Conservation (phyloP, 2,113 vertebrate genomes). For the Pycnonotus jocosus region DNA sequence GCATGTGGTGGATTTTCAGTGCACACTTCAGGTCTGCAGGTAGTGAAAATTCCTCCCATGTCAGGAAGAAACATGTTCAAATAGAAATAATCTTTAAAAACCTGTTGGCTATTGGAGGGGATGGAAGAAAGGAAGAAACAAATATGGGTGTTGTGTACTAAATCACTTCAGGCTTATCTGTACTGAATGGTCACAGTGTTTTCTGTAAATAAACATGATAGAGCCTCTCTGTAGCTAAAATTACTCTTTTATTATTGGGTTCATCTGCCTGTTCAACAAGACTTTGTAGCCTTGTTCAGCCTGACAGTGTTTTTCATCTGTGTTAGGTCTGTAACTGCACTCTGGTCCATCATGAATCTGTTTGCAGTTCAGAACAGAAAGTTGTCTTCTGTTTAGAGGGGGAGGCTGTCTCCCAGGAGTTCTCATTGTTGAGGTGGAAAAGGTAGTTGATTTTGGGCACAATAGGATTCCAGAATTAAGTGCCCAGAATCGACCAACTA, state of each 20-base stretch:
- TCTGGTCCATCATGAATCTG: neutral
- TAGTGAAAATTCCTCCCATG: neutral
- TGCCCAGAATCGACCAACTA: neutral
- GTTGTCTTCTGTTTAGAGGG: neutral
- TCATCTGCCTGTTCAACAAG: neutral
- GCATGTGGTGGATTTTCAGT: neutral
- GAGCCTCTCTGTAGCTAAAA: neutral
- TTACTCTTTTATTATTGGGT: neutral
- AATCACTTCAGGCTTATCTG: neutral
- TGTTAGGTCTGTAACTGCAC: neutral
- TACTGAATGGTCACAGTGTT: neutral
- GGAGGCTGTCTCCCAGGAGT: neutral
- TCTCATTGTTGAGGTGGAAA: neutral
- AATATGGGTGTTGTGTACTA: neutral
- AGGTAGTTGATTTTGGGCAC: neutral
- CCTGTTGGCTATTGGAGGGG: neutral
- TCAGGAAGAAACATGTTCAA: neutral
- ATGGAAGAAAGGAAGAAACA: neutral
- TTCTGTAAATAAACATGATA: neutral
- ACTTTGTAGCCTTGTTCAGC: neutral
- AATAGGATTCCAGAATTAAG: neutral
- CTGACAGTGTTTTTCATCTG: neutral
- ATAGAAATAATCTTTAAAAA: fast-evolving
- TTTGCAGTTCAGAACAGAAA: neutral
- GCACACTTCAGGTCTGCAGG: neutral